Base-by-base conservation (phyloP, 2,113 vertebrate species). In the Neotragus pygmaeus region DNA sequence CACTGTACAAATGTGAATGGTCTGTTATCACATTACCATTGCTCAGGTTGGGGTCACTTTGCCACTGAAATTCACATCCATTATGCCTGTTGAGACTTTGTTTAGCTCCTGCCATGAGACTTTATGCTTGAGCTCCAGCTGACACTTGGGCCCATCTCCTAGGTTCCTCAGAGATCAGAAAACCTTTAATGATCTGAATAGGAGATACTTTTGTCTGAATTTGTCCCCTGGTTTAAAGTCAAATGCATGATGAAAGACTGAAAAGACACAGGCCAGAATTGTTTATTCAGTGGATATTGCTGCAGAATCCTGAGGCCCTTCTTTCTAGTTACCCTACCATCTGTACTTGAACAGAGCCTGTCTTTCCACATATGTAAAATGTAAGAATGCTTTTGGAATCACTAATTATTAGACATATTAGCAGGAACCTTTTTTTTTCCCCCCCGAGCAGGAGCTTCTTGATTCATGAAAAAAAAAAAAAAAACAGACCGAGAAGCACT, bases 111-210 rank as follows among this genome's bases (percentile, higher is more conserved):
- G 28, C 17, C 27, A n/a, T 95, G 57, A 70, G 39, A 33, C 77
- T 96, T 94, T 84, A 88, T 88, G 57, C 17, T 85, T 96, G 58
- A 88, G n/a, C 53, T 81, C 60, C 25, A 60, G 7, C 19, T 17
- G 15, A 91, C 43, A 95, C 73, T 82, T 91, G 78, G 13, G 49
- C 43, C 73, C 15, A 91, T 53, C 17, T 88, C 66, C 64, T 88
- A 80, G 25, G 43, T 30, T 91, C 30, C 30, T 95, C 94, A 94
- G 80, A 49, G 47, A 94, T 92, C 36, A 97, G 80, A 90, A 94
- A 94, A 86, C 49, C 73, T 89, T 88, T 85, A 91, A 95, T 94
- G 55, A 78, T 92, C 57, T 87, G 13, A 27, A 94, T 8, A 95
- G 70, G 39, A 96, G 23, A 96, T 94, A 25, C 25, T 87, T 96